A percentile compares a stretch with the other conserved stretches of the same genome.
These are phyloP conservation scores for Julus scanicus DNA, from an alignment of 2,888 invertebrate genomes.

Conservation along the genomic window DNA sequence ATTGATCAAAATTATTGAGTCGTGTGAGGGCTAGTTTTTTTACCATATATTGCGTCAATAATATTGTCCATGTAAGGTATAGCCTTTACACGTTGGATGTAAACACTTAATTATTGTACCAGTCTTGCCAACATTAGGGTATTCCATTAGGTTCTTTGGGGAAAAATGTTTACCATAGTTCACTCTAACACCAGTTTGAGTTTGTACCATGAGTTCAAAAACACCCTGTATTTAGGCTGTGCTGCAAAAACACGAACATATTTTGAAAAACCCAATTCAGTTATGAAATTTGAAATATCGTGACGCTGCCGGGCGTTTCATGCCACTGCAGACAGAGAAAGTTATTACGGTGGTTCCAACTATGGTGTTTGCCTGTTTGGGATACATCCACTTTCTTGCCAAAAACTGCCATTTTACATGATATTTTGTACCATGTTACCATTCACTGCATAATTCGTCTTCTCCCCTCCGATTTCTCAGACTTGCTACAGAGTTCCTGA, in stretches of 20 bases:
- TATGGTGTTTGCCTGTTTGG: background rate
- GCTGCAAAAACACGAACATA: background rate
- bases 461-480: background rate
- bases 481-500: conserved; percentile 18
- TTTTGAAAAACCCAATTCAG: background rate
- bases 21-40: too few relatives aligned
- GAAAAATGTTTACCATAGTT: too few relatives aligned
- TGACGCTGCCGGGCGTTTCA: background rate
- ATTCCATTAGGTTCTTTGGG: too few relatives aligned
- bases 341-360: background rate
- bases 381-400: background rate
- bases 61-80: too few relatives aligned
- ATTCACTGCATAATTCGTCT: background rate
- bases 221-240: too few relatives aligned
- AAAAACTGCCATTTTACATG: conserved; percentile 28
- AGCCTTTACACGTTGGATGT: too few relatives aligned
- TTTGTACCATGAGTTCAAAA: too few relatives aligned
- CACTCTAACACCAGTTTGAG: too few relatives aligned
- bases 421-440: background rate
- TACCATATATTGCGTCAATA: too few relatives aligned
- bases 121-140: too few relatives aligned
- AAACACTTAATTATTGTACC: too few relatives aligned
- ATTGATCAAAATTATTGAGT: too few relatives aligned
- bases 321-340: background rate
- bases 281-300: background rate